Conservation (phyloP, 1,140 invertebrate genomes). For the Sipha flava region DNA sequence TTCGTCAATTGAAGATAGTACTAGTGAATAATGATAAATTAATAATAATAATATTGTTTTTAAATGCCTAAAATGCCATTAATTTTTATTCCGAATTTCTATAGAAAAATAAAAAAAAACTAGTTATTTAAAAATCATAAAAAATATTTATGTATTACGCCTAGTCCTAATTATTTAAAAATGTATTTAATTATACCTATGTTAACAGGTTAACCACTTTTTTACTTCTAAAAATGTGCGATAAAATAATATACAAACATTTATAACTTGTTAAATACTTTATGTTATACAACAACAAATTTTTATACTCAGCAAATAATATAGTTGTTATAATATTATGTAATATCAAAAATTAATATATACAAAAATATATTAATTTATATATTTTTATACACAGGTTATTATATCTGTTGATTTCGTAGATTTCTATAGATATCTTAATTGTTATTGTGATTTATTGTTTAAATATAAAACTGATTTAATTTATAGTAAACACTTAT, state of each 20-base stretch:
- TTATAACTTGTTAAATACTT: slow-evolving; percentile 23
- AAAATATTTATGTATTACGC: slow-evolving; percentile 16
- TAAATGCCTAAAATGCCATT: slow-evolving; percentile 14
- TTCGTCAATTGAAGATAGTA: slow-evolving; percentile 17
- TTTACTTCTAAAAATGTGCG: background rate
- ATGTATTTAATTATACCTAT: background rate
- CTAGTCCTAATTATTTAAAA: slow-evolving; percentile 13
- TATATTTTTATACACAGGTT: slow-evolving; percentile 30
- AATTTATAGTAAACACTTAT: slow-evolving; percentile 13
- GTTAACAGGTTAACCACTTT: slow-evolving; percentile 11
- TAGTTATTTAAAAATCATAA: background rate
- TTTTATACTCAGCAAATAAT: background rate
- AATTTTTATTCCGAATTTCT: slow-evolving; percentile 15
- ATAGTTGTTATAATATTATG: slow-evolving; percentile 17
- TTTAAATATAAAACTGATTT: slow-evolving; percentile 22
- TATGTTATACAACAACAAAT: slow-evolving; percentile 8
- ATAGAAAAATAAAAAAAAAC: background rate
- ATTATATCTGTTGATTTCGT: slow-evolving; percentile 17
- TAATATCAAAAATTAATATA: slow-evolving; percentile 22
- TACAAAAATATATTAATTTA: background rate
- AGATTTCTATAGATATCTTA: slow-evolving; percentile 13
- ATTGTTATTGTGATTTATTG: slow-evolving; percentile 32
- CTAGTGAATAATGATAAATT: background rate
- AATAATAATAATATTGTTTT: background rate
- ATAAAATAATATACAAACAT: slow-evolving; percentile 12